Base-by-base conservation (phyloP, 2,113 vertebrate genomes). In the Albula glossodonta region DNA sequence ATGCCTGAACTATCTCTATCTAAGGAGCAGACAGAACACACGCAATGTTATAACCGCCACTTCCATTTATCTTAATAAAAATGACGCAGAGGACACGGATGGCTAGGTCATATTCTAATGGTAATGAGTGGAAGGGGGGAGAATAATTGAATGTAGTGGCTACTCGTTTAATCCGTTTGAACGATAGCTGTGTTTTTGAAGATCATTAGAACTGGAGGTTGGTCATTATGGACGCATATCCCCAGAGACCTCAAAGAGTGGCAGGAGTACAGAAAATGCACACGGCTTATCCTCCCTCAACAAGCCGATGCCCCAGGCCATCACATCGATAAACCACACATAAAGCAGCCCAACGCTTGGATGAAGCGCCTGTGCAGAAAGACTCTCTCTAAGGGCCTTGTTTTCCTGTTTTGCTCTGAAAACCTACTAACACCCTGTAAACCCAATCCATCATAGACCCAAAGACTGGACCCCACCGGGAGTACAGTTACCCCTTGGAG, bases 361-460 rank as follows among this genome's bases (percentile, higher is more conserved):
- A 78, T 56, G 57, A 80, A 48, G 74, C 78, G 51, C 51, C 5
- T 25, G 50, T 63, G 81, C 81, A 15, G 41, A 60, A 49, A 9
- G 41, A 52, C 52, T 60, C 74, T 83, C 86, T 70, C 81, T n/a
- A 19, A 51, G 86, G 81, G 82, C 48, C 52, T 60, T 17, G 22
- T 83, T 31, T 79, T 50, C 81, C 86, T 51, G 70, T 41, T 87
- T 63, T 52, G 15, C 49, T 51, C 86, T 50, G 51, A 12, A 78
- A 41, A 83, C 82, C 85, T 41, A 12, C 51, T 52, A 84, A 85
- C 85, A 87, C 82, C 66, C 53, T 63, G 83, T 84, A 88, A 89
- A 86, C 84, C 89, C 89, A 87, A 92, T 93, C 93, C 93, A 94
- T 93, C 92, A 93, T 84, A 81, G 53, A 88, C 85, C 92, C 90